Evolutionary conservation across 2,797 vertebrate genomes (phyloP), one percentile per base, ranked within the genome.

Genomic region (Sarcoramphus papa): DNA sequence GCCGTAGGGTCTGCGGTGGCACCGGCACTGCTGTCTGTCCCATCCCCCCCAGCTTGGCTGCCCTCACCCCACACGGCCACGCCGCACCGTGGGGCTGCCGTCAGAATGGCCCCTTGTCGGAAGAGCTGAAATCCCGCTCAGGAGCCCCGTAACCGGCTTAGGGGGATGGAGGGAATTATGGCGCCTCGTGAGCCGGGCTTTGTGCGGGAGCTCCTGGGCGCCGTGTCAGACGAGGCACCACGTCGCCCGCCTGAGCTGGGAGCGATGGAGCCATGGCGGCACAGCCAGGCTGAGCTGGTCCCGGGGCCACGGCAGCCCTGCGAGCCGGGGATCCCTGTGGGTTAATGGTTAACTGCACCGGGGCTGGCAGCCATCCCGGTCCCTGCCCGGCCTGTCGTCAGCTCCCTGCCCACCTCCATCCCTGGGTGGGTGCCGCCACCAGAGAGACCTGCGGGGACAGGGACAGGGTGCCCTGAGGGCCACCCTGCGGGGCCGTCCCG

Each of bases 81-180:
- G 13, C 82, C 1, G 6, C 5, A 20, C 64, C 14, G 0, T 43
- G 78, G 82, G 79, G 77, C 80, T 50, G n/a, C 80, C 33, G 1
- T 14, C 80, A 86, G 82, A 96, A 79, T 8, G 43, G 70, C 16
- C 53, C 48, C 79, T 53, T 83, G 90, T 90, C 15, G 15, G 79
- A 54, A 50, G 90, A 53, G 76, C 59, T 0, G 0, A 92, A 96
- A 95, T 94, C 94, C 85, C 8, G 0, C 85, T 95, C 94, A 90
- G 93, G 76, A 96, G 90, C 77, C 72, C 90, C 18, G 6, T 95
- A 97, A 97, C 85, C 95, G 24, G 95, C 96, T 96, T 96, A 95
- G 65, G 45, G 57, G 92, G 96, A 95, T 95, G 90, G 76, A 96
- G 88, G 73, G 94, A 95, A 94, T 97, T 97, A 97, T 0, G 8